Base-by-base conservation (phyloP, 2,888 invertebrate genomes). In the Smittia sp. region DNA sequence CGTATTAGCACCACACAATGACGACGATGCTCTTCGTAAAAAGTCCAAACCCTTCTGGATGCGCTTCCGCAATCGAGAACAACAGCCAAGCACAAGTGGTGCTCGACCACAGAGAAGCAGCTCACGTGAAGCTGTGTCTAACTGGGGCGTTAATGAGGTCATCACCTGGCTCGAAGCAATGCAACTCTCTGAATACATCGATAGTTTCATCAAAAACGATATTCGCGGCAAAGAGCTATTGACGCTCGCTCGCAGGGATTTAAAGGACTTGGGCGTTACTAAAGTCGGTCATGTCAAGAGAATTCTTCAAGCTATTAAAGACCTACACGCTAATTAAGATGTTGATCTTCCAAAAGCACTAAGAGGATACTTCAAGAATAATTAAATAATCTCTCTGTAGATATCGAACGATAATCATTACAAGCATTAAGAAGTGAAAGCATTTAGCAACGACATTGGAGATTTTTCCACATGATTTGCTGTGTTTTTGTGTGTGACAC, bases 281-380 rank as follows among this genome's bases (percentile, higher is more conserved):
- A 98, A 98, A 84, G 94, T 98, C 69, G 98, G 98, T 0, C 98
- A 98, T 81, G 90, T 97, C 32, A 98, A 98, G 84, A 88, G 98
- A 79, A 93, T 98, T 77, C 88, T 96, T 76, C 94, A 95, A 81
- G 95, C 93, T 22, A 93, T 96, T 75, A 93, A 93, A 83, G 96
- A 96, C 81, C 84, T 93, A 58, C 79, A 79, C 63, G 80, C 80
- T 74, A 81, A 80, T 75, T 82, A 80, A 78, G 74, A 25, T 24
- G 18, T 15, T 25, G 24, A 2, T 46, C 15, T 15, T 15, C 18
- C 18, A 62, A 62, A 24, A 15, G 62, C 13, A 62, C 18, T 62
- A 62, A 22, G 1, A 62, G 15, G 11, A 62, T 9, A 62, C 65
- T 27, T 27, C 22, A 62, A 22, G 1, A 20, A 62, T 62, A 62